Conservation (phyloP, 2,888 invertebrate species). For the Philereme vetulata region DNA sequence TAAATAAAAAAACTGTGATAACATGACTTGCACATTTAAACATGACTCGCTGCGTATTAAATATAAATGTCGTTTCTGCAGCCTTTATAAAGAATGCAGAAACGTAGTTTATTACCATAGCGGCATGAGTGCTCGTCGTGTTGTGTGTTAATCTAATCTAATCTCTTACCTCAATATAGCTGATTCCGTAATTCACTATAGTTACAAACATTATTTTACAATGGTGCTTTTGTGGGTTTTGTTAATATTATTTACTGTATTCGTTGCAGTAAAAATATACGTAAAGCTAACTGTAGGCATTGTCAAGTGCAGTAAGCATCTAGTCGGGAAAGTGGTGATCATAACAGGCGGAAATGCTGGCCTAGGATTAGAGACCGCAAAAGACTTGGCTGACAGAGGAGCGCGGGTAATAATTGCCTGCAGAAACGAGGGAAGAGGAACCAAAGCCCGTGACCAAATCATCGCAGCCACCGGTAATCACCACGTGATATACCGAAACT, state of each 20-base stretch:
- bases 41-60: not conserved
- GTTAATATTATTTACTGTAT: conserved; percentile 2
- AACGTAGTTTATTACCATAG: not conserved
- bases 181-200: not conserved
- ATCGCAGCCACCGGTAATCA: conserved; percentile 52
- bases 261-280: conserved; percentile 19
- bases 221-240: conserved; percentile 17
- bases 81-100: not conserved
- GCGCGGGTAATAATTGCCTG: conserved; percentile 92
- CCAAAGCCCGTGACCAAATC: conserved; percentile 69
- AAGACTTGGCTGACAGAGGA: conserved; percentile 87
- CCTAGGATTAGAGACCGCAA: conserved; percentile 90
- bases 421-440: conserved; percentile 87
- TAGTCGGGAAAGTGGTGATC: conserved; percentile 93
- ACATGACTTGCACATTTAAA: not conserved
- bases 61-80: not conserved
- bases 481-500: conserved; percentile 63
- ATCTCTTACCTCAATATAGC: not conserved
- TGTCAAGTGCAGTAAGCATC: conserved; percentile 57
- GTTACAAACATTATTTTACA: not conserved
- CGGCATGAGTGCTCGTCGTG: not conserved
- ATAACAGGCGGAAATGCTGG: conserved; percentile 93
- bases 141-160: not conserved
- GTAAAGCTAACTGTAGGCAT: conserved; percentile 42
- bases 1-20: too few species aligned